Conservation (phyloP, 2,888 invertebrate genomes). For the Orchesellides sinensis region DNA sequence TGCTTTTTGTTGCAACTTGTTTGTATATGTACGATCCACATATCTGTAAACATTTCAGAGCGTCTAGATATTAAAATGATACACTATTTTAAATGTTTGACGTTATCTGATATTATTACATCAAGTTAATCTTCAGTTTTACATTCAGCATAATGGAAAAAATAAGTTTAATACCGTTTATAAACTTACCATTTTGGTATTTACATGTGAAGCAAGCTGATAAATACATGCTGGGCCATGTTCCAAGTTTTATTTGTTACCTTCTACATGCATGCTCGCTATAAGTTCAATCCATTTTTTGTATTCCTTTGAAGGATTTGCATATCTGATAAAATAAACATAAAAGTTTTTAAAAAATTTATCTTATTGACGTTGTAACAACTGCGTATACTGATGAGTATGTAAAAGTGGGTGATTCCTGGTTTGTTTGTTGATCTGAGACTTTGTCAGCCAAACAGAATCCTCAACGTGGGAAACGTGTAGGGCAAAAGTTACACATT, state of each 20-base stretch:
- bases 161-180: not conserved
- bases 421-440: not conserved
- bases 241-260: not conserved
- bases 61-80: no score
- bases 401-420: not conserved
- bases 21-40: not conserved
- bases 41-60: no score
- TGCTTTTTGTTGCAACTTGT: not conserved
- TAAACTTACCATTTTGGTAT: not conserved
- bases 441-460: not conserved
- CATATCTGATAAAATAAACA: not conserved
- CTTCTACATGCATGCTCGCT: not conserved
- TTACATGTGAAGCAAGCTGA: not conserved
- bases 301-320: not conserved
- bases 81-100: not conserved
- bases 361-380: no score
- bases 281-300: not conserved
- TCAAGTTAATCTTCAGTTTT: not conserved
- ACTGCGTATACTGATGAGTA: not conserved
- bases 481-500: no score
- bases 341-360: no score
- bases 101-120: not conserved
- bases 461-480: not conserved
- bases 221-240: not conserved
- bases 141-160: not conserved